Evolutionary conservation across 2,797 vertebrate genomes (phyloP).

Genomic region (Kryptopterus vitreolus): DNA sequence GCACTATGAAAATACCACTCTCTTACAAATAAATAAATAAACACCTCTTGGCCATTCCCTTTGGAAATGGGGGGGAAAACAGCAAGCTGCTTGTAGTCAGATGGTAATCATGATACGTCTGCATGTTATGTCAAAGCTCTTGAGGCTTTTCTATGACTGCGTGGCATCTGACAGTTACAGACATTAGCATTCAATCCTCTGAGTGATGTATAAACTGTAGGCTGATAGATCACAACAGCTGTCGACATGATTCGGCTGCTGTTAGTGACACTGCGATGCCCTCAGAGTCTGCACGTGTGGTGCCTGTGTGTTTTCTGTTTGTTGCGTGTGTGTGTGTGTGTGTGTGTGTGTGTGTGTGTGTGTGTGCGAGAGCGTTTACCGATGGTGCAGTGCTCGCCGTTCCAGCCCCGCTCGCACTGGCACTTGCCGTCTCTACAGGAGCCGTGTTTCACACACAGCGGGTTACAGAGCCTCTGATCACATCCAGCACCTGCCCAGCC

Average conservation of each 20-base stretch:
- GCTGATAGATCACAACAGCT: background rate
- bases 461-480: constrained; percentile 87
- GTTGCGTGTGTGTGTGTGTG: constrained; percentile 3
- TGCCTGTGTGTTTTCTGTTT: background rate
- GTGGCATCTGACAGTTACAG: constrained; percentile 9
- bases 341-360: constrained; percentile 11
- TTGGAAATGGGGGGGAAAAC: background rate
- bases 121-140: background rate
- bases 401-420: constrained; percentile 92
- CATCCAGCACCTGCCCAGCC: constrained; percentile 86
- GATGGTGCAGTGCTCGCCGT: constrained; percentile 93
- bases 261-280: background rate
- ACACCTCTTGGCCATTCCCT: no score
- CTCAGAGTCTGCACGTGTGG: background rate
- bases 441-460: constrained; percentile 86
- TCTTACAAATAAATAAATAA: background rate
- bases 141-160: background rate
- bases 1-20: background rate
- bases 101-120: background rate
- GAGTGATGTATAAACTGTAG: constrained; percentile 14
- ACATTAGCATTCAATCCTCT: constrained; percentile 1
- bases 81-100: background rate
- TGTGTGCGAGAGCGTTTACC: constrained; percentile 75
- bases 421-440: constrained; percentile 91
- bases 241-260: background rate